Base-by-base conservation (phyloP, 2,797 vertebrate genomes). In the Hemibagrus guttatus region DNA sequence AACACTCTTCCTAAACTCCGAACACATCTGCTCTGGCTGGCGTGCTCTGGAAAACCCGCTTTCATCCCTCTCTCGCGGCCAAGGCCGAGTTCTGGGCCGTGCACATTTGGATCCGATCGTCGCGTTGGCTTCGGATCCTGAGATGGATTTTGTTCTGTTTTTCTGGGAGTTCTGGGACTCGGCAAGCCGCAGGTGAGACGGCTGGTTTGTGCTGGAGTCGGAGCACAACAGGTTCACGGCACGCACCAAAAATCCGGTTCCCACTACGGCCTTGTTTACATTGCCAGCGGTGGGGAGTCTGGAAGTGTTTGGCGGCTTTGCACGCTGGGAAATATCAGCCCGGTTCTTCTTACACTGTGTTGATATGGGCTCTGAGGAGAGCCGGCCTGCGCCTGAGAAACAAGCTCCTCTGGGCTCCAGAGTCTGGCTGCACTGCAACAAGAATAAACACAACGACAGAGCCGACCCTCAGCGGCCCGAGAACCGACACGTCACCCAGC, bases 351-450 rank as follows among this genome's bases (percentile, higher is more conserved):
- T 94, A 94, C 93, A 94, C 93, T 94, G 93, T 95, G 95, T 94
- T 93, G 93, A 95, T 95, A 94, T 93, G 88, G 91, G 92, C 94
- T 94, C 94, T 94, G 91, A 93, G 88, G 94, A 95, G 94, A 95
- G 90, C 94, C 95, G 94, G 91, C 82, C 90, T 94, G 93, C 92
- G 93, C 93, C 91, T 93, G 94, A 94, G 95, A 95, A 91, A 94
- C 91, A 85, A 88, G 91, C 91, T 92, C 92, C 92, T 93, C 92
- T 90, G 92, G 92, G 93, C 92, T 93, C 92, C 90, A 87, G 92
- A 93, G 93, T 89, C 93, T 89, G 91, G 85, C 91, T 89, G 91
- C 92, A 87, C 90, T 90, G 90, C 92, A 93, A 92, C 91, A 93
- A 93, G 93, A 92, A 94, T 95, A 95, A 95, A 95, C 95, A 95